These are phyloP conservation scores for Grallaria varia DNA, from an alignment of 2,113 vertebrate genomes.

Conservation along the genomic window DNA sequence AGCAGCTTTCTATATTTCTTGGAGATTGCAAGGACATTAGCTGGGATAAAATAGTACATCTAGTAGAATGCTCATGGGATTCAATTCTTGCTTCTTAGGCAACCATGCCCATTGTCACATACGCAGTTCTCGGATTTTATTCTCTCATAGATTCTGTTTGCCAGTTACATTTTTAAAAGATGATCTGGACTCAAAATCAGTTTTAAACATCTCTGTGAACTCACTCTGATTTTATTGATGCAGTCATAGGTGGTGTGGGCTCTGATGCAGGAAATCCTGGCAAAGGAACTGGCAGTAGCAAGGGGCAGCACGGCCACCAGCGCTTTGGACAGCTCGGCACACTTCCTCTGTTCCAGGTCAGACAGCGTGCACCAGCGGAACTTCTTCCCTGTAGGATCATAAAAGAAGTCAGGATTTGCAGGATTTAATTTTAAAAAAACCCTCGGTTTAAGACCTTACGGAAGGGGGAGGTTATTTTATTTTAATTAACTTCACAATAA, in stretches of 20 bases:
- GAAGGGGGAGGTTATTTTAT: background rate
- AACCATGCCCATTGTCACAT: background rate
- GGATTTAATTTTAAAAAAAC: background rate
- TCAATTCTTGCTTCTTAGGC: background rate
- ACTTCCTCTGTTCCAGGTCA: slow-evolving; percentile 85
- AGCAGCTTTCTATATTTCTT: background rate
- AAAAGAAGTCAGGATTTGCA: background rate
- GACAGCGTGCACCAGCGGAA: slow-evolving; percentile 90
- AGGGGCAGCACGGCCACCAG: slow-evolving; percentile 73
- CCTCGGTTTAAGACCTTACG: background rate
- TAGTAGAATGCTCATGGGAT: background rate
- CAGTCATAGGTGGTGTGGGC: slow-evolving; percentile 83
- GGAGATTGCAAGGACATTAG: background rate
- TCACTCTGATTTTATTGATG: slow-evolving; percentile 85
- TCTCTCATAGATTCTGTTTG: background rate
- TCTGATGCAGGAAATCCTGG: slow-evolving; percentile 83
- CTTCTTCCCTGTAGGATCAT: slow-evolving; percentile 79
- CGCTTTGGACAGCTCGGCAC: slow-evolving; percentile 84
- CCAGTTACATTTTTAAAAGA: background rate
- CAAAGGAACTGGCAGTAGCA: slow-evolving; percentile 59
- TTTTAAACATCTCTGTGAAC: background rate
- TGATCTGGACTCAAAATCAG: background rate
- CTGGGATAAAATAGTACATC: background rate
- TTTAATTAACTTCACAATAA: background rate
- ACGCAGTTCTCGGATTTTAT: background rate